A percentile compares a stretch with the other conserved stretches of the same genome.
Conservation (phyloP, 2,113 vertebrate species). For the Rhinoderma darwinii region DNA sequence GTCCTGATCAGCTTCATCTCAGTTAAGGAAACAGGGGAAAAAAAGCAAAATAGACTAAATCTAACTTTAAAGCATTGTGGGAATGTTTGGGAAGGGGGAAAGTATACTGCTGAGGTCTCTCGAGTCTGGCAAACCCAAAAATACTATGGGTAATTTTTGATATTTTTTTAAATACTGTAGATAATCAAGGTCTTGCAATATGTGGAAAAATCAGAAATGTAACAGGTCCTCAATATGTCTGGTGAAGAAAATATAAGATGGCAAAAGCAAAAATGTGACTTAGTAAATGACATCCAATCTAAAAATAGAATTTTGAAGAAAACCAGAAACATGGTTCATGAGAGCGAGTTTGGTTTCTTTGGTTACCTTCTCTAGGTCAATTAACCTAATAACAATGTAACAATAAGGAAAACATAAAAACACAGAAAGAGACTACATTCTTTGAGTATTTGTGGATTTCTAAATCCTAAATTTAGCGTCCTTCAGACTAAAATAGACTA, state of each 20-base stretch:
- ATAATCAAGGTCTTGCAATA: neutral
- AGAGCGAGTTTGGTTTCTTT: conserved; percentile 34
- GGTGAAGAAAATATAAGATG: neutral
- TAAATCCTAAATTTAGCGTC: neutral
- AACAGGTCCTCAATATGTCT: neutral
- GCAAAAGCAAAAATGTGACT: neutral
- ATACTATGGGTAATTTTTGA: neutral
- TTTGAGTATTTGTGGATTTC: neutral
- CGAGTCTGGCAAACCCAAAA: neutral
- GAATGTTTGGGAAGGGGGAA: neutral
- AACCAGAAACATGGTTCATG: neutral
- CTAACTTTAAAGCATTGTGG: neutral
- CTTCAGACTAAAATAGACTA: conserved; percentile 10
- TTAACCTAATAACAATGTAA: conserved; percentile 28
- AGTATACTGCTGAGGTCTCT: neutral
- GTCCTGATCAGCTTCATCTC: too few relatives aligned
- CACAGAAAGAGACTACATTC: neutral
- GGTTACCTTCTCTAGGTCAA: conserved; percentile 42
- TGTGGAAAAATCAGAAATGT: neutral
- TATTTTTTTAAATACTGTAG: neutral
- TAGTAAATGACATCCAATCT: neutral
- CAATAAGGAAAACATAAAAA: neutral
- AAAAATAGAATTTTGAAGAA: neutral
- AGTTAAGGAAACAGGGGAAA: too few relatives aligned
- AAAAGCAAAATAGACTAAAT: neutral